Evolutionary conservation across 2,888 invertebrate species (phyloP).

Genomic region (Sinohyriopsis cumingii): DNA sequence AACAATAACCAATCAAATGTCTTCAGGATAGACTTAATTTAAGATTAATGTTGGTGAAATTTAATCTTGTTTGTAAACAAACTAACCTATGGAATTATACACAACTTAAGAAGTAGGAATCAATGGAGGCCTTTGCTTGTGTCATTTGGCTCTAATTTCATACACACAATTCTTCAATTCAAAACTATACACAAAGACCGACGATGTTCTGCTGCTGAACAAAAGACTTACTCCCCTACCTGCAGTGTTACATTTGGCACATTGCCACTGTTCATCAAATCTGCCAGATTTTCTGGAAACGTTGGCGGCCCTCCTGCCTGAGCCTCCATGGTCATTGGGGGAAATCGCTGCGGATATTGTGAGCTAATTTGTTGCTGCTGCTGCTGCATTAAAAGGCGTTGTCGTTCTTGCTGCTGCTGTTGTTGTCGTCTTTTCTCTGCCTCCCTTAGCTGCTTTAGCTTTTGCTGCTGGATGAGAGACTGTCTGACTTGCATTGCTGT

Average conservation of each 20-base stretch:
- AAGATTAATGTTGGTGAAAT: no score
- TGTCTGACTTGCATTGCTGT: conserved; percentile 59
- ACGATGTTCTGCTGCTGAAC: no score
- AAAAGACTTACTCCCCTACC: conserved; percentile 29
- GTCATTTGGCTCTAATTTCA: no score
- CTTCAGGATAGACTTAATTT: no score
- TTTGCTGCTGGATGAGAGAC: conserved; percentile 69
- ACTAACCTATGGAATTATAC: no score
- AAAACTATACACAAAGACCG: no score
- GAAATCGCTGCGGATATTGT: conserved; percentile 41
- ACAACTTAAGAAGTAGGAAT: no score
- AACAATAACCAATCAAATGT: no score
- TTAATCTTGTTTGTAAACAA: no score
- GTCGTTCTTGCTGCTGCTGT: conserved; percentile 51
- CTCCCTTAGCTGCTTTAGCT: conserved; percentile 67
- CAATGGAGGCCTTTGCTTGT: no score
- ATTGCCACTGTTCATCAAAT: conserved; percentile 87
- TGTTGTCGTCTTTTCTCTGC: conserved; percentile 45
- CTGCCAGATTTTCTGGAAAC: conserved; percentile 81
- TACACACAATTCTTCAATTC: no score
- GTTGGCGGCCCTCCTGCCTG: conserved; percentile 26
- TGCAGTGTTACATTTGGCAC: conserved; percentile 88
- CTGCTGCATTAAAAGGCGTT: conserved; percentile 46
- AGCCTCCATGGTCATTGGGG: conserved; percentile 34
- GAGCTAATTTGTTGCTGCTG: conserved; percentile 43